Percentiles rank a stretch among this genome's conserved stretches.
Conservation (phyloP, 2,113 vertebrate species). For the Lampris megalopsis region DNA sequence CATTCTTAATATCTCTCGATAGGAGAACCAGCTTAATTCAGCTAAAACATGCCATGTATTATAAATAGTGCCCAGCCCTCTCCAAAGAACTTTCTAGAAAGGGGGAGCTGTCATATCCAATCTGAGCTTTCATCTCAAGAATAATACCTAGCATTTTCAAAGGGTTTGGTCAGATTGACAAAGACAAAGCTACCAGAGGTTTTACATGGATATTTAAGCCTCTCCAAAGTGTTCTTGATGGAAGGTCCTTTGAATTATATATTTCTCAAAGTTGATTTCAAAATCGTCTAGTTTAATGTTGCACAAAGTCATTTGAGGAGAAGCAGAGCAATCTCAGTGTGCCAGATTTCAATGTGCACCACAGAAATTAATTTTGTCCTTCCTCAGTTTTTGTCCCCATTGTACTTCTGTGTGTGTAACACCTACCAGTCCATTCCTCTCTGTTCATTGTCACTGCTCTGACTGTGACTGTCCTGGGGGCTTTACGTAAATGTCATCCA, state of each 20-base stretch:
- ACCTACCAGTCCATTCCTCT: no score
- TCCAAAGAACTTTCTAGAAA: background rate
- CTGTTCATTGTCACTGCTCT: background rate
- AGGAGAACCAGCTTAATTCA: no score
- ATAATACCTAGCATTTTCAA: conserved; percentile 46
- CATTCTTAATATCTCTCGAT: no score
- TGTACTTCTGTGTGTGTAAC: background rate
- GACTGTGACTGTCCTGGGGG: background rate
- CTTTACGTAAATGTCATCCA: conserved; percentile 5
- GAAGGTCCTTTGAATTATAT: conserved; percentile 12
- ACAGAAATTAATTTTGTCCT: background rate
- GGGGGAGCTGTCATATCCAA: conserved; percentile 24
- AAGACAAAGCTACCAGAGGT: conserved; percentile 15
- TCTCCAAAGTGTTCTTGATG: background rate
- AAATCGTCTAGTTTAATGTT: background rate
- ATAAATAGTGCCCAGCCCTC: background rate
- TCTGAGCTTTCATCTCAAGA: conserved; percentile 10
- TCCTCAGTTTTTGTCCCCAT: background rate
- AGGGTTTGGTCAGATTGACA: conserved; percentile 31
- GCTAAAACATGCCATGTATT: background rate
- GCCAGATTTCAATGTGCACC: no score
- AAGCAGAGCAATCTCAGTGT: no score
- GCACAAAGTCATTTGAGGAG: no score
- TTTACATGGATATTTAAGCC: background rate
- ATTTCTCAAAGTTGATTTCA: background rate